Evolutionary conservation across 2,888 invertebrate species (phyloP), one percentile per base, ranked within the genome.

Genomic region (Sphinx pinastri): DNA sequence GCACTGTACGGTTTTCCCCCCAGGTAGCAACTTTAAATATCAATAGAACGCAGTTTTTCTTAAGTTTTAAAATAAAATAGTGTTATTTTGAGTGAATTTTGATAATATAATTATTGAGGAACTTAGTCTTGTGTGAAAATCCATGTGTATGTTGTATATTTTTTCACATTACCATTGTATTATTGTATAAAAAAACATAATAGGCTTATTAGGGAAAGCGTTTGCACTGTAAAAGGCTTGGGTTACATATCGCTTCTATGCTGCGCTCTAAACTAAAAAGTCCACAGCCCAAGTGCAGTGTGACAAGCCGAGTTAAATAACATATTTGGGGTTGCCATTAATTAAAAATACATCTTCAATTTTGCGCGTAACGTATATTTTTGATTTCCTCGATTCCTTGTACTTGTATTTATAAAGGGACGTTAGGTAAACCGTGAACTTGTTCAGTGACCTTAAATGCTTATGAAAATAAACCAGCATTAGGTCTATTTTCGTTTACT

Each of bases 271-370:
- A 13, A 49, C 63, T 63, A 63, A 63, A 49, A 63, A 13, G 47
- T 60, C 19, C 49, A 13, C 60, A 16, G 10, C 12, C 49, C 10
- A 16, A 16, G n/a, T 16, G 19, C 16, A 63, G 47, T 63, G 49
- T 63, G 47, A 63, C 63, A 49, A 49, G 63, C 49, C 49, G 49
- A 63, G 49, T 45, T 49, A 63, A 19, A 49, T 63, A 19, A 47
- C 19, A 60, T 47, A 5, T 59, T 60, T 19, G 1, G 49, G 63
- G 49, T 19, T 63, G 19, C 63, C 63, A 63, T 63, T 63, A 10
- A 13, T 63, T 63, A 12, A 49, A 63, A 47, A 5, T 1, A 47
- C 7, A 6, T 2, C 47, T 19, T 19, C 19, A 49, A 49, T 13
- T 12, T 25, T 16, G 19, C 12, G 1, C 6, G 19, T 12, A 11